Evolutionary conservation across 2,797 vertebrate genomes (phyloP).

Genomic region (Acipenser oxyrinchus): DNA sequence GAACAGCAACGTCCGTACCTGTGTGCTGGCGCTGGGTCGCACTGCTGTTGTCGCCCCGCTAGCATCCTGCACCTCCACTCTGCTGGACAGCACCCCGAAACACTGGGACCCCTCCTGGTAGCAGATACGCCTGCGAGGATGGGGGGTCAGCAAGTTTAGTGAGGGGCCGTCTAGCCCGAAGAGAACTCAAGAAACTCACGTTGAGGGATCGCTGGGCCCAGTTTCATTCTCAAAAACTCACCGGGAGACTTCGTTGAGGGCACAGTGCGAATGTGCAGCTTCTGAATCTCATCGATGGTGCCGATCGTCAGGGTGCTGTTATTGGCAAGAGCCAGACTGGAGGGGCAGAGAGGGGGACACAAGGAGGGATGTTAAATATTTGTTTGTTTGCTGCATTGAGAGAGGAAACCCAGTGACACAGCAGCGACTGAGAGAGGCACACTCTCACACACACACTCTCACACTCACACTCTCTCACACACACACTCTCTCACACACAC

Average conservation of each 20-base stretch:
- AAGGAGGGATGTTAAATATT: background rate
- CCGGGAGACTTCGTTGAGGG: constrained; percentile 96
- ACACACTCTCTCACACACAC: constrained; percentile 19
- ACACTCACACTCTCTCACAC: background rate
- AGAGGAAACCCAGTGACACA: no score
- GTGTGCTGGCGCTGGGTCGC: constrained; percentile 92
- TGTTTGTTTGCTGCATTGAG: no score
- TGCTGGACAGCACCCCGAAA: constrained; percentile 89
- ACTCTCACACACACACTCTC: background rate
- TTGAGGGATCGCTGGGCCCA: background rate
- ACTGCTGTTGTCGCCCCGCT: constrained; percentile 85
- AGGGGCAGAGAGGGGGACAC: background rate
- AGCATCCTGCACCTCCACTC: constrained; percentile 91
- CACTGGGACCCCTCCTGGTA: constrained; percentile 97
- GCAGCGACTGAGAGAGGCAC: constrained; percentile 39
- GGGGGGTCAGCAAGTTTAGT: constrained; percentile 58
- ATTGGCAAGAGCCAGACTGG: constrained; percentile 88
- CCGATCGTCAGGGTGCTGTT: constrained; percentile 97
- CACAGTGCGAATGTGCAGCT: constrained; percentile 93
- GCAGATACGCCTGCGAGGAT: constrained; percentile 82
- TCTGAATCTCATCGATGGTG: constrained; percentile 97
- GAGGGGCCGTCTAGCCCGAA: background rate
- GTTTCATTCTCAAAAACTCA: constrained; percentile 48
- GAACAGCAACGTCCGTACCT: constrained; percentile 57
- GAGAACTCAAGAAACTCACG: no score